A percentile compares a stretch with the other conserved stretches of the same genome.
These are phyloP conservation scores for human DNA, from an alignment of 2,113 vertebrate genomes.

Conservation along the genomic window DNA sequence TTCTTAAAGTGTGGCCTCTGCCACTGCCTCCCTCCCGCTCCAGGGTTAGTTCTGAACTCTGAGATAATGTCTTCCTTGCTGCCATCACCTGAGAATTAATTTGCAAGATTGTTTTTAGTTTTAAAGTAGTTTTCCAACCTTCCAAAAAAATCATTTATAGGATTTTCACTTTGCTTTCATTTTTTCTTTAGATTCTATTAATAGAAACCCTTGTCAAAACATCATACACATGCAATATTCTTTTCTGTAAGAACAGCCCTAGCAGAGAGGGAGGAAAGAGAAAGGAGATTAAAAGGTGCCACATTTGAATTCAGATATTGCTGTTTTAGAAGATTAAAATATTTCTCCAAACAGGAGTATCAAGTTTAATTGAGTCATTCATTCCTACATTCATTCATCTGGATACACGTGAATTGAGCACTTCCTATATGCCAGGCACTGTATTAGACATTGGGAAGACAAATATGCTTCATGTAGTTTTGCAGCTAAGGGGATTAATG, in stretches of 20 bases:
- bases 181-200: conserved; percentile 67
- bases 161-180: conserved; percentile 66
- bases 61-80: conserved; percentile 78
- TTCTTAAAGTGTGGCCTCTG: conserved; percentile 85
- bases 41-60: conserved; percentile 80
- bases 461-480: neutral
- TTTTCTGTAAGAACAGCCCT: neutral
- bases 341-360: neutral
- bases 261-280: neutral
- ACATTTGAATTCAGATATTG: conserved; percentile 45
- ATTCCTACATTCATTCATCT: neutral
- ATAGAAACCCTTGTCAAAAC: conserved; percentile 56
- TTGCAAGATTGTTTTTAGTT: conserved; percentile 82
- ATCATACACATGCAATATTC: conserved; percentile 43
- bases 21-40: conserved; percentile 75
- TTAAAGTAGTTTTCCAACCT: conserved; percentile 55
- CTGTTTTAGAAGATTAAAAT: conserved; percentile 29
- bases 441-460: neutral
- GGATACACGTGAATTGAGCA: neutral
- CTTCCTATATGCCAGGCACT: neutral
- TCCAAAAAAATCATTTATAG: conserved; percentile 70
- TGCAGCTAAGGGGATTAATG: neutral
- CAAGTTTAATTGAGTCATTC: neutral
- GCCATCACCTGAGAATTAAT: conserved; percentile 87
- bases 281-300: conserved; percentile 1